Evolutionary conservation across 1,140 invertebrate genomes (phyloP).

Genomic region (Berghia stephanieae): DNA sequence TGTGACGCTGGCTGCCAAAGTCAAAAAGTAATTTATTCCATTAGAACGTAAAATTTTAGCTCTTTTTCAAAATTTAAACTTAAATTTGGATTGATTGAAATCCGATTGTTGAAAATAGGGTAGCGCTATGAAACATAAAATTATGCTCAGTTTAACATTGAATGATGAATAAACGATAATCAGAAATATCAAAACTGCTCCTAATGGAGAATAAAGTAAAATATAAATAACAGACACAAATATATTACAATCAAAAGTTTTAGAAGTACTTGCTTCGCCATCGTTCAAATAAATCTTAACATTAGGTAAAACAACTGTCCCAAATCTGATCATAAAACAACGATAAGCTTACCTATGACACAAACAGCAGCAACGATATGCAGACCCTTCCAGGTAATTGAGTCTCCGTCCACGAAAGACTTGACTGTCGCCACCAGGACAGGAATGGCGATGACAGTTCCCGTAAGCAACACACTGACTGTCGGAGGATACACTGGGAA

Average conservation of each 20-base stretch:
- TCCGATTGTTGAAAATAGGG: no score
- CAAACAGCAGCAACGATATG: slow-evolving; percentile 2
- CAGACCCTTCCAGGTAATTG: neutral
- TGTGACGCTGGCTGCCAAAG: neutral
- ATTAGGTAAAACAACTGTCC: neutral
- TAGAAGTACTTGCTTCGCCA: neutral
- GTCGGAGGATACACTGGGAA: neutral
- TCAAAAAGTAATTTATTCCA: neutral
- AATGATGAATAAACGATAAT: no score
- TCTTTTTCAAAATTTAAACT: no score
- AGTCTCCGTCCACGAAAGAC: neutral
- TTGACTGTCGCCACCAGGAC: slow-evolving; percentile 3
- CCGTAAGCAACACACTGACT: slow-evolving; percentile 20
- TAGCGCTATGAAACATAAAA: no score
- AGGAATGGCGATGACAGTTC: slow-evolving; percentile 29
- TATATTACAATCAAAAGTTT: neutral
- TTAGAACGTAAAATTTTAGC: no score
- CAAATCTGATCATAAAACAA: no score
- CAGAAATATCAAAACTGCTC: no score
- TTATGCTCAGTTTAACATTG: no score
- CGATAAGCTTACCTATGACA: neutral
- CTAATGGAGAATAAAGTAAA: neutral
- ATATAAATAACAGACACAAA: neutral
- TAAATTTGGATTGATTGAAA: no score
- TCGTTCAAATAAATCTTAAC: neutral